phyloP scores from a whole-genome alignment of 2,797 vertebrate genomes.

The Melopsittacus undulatus region DNA sequence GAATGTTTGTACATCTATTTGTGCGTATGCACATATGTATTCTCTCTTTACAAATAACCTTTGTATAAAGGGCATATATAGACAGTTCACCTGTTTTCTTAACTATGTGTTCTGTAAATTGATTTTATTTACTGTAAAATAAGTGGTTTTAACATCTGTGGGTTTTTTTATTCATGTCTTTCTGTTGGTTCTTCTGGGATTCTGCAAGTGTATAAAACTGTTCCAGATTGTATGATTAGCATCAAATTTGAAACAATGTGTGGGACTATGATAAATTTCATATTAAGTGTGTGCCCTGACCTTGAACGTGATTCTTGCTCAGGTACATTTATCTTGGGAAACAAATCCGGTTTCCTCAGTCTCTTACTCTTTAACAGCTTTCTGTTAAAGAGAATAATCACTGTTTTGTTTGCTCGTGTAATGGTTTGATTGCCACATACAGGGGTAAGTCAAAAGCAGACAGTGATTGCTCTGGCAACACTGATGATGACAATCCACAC shows the following conservation, averaged over 20 bases:
- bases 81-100: background rate
- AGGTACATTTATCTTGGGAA: background rate
- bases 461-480: background rate
- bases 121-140: background rate
- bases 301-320: background rate
- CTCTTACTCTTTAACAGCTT: background rate
- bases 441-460: slow-evolving; percentile 8
- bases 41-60: background rate
- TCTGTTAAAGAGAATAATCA: slow-evolving; percentile 13
- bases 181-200: background rate
- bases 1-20: background rate
- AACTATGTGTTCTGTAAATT: background rate
- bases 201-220: background rate
- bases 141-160: background rate
- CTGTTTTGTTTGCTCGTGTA: background rate
- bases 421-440: slow-evolving; percentile 27
- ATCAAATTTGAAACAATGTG: background rate
- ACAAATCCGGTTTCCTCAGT: background rate
- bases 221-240: background rate
- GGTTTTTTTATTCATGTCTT: background rate
- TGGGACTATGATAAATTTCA: background rate
- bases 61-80: background rate
- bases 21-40: background rate
- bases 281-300: background rate
- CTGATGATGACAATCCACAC: background rate